Evolutionary conservation across 2,797 vertebrate genomes (phyloP), one percentile per base, ranked within the genome.

Genomic region (Premnoplex brunnescens): DNA sequence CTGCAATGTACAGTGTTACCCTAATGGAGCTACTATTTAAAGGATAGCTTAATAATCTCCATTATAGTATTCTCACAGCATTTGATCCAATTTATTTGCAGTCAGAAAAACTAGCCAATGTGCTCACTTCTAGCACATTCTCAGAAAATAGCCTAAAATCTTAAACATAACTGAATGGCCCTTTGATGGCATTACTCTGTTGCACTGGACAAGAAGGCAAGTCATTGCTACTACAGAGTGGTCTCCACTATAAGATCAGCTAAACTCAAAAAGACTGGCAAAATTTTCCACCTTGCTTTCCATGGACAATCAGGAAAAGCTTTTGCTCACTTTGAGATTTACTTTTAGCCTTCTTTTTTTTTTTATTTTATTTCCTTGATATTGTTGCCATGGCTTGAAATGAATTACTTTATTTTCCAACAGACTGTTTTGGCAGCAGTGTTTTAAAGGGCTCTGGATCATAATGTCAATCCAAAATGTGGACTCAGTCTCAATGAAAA

Each of bases 161-260:
- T 59, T 62, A 78, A 6, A 26, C 7, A 3, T 74, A 59, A 37
- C 6, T 44, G 23, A 20, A 34, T 52, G 30, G 13, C 5, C 4
- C 51, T 76, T 72, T 10, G 7, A 46, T 62, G 44, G 3, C 27
- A 51, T 0, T 1, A 41, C 1, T 58, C 24, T 14, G 1, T 17
- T 4, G 4, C 46, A 58, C 19, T 7, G 3, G 32, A 23, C 5
- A 73, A 20, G 11, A 80, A 68, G 10, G 7, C 8, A 17, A 64
- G 37, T 34, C 11, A n/a, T 41, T 26, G 22, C 28, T 58, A 16
- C n/a, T 48, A 26, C 21, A 88, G 41, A 49, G 23, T 14, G 28
- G 5, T 30, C 18, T 52, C 15, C 18, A 21, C 8, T 79, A 19
- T 21, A 37, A 32, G 12, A 43, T 46, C 23, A 34, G 14, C 6